Evolutionary conservation across 2,888 invertebrate genomes (phyloP).

Genomic region (Plemyria rubiginata): DNA sequence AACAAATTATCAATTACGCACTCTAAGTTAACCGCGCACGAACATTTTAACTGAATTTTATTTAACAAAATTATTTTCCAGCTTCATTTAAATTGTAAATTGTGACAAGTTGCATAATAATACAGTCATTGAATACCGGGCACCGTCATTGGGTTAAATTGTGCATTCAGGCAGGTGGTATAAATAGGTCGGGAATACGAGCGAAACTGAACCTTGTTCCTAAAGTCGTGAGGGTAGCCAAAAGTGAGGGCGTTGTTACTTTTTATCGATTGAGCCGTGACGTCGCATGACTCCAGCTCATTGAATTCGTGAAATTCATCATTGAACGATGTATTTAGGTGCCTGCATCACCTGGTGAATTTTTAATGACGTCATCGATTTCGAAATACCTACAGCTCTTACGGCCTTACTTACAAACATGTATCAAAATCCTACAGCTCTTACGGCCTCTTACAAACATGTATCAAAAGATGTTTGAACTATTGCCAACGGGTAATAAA

Average conservation of each 20-base stretch:
- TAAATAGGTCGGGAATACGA: conserved; percentile 1
- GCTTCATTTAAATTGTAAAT: conserved; percentile 33
- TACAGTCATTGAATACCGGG: conserved; percentile 31
- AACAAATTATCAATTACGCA: conserved; percentile 9
- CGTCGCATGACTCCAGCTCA: conserved; percentile 28
- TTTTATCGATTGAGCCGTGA: conserved; percentile 24
- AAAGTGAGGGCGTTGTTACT: conserved; percentile 6
- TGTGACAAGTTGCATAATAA: conserved; percentile 39
- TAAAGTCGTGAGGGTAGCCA: background rate
- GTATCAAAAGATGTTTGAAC: too few species aligned
- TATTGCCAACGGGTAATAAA: too few species aligned
- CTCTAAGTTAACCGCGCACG: background rate
- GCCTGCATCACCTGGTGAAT: background rate
- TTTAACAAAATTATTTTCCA: conserved; percentile 19
- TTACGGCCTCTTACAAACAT: too few species aligned
- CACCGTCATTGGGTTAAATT: conserved; percentile 30
- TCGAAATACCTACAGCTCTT: too few species aligned
- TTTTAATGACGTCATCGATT: background rate
- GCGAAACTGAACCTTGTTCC: conserved; percentile 15
- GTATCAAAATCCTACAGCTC: too few species aligned
- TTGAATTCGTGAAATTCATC: conserved; percentile 26
- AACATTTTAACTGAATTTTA: conserved; percentile 7
- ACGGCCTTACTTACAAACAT: too few species aligned
- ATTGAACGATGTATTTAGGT: conserved; percentile 5
- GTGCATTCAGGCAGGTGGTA: conserved; percentile 32